Evolutionary conservation across 2,113 vertebrate species (phyloP).

Genomic region (Brachyhypopomus occidentalis): DNA sequence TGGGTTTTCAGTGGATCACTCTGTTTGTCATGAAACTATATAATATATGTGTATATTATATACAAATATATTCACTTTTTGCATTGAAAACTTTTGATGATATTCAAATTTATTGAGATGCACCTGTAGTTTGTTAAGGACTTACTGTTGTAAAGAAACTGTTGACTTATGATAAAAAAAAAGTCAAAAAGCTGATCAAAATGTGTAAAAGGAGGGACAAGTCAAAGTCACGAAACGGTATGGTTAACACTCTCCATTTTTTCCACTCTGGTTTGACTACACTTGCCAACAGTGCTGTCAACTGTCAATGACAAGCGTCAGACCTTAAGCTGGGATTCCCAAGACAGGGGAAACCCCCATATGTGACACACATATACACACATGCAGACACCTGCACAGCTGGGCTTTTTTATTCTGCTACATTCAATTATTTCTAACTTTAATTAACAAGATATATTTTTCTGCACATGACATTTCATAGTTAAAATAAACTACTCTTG

Average conservation of each 20-base stretch:
- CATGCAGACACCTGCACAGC: constrained; percentile 25
- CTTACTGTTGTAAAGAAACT: no score
- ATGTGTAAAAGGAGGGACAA: no score
- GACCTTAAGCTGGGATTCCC: constrained; percentile 36
- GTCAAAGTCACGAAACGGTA: not conserved
- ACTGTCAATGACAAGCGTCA: not conserved
- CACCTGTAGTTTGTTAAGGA: no score
- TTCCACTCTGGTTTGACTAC: not conserved
- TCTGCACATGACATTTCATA: not conserved
- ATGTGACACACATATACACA: not conserved
- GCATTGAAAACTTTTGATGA: no score
- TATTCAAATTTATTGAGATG: no score
- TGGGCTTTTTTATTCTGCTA: not conserved
- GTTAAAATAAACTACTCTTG: not conserved
- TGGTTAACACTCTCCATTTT: constrained; percentile 13
- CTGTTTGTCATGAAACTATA: no score
- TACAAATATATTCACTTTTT: no score
- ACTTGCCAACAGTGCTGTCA: not conserved
- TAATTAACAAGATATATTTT: not conserved
- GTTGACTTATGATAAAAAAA: not conserved
- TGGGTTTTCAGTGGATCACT: no score
- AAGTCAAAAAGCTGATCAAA: no score
- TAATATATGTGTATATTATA: no score
- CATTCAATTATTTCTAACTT: not conserved
- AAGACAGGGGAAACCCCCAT: constrained; percentile 28